Evolutionary conservation across 2,888 invertebrate genomes (phyloP).

Genomic region (Cosmia trapezina): DNA sequence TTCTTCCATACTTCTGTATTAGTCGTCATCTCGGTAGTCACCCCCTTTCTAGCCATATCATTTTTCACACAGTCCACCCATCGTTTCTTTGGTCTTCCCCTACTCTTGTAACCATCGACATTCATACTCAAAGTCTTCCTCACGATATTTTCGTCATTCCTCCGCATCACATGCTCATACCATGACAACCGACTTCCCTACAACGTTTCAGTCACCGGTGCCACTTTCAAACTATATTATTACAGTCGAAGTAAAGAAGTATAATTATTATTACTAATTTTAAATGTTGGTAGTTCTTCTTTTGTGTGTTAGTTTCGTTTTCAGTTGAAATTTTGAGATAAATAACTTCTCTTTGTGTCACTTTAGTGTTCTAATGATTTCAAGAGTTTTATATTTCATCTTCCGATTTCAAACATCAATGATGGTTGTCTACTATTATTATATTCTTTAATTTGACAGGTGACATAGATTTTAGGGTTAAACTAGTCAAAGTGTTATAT

Average conservation of each 20-base stretch:
- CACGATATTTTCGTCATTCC: no score
- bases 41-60: no score
- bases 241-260: background rate
- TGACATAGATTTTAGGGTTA: constrained; percentile 23
- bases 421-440: background rate
- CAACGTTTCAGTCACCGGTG: no score
- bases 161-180: no score
- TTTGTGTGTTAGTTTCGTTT: background rate
- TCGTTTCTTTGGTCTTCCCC: no score
- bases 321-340: background rate
- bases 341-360: background rate
- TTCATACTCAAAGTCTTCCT: no score
- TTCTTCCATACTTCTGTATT: no score
- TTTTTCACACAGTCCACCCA: no score
- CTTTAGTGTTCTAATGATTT: background rate
- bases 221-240: no score
- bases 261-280: background rate
- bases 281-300: background rate
- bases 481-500: constrained; percentile 31
- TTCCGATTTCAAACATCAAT: background rate
- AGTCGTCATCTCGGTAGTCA: no score
- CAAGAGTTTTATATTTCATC: background rate
- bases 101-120: no score
- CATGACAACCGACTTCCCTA: no score
- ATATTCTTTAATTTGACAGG: background rate